Percentiles rank a stretch among this genome's conserved stretches.
Conservation (phyloP, 2,113 vertebrate species). For the Nycticebus coucang region DNA sequence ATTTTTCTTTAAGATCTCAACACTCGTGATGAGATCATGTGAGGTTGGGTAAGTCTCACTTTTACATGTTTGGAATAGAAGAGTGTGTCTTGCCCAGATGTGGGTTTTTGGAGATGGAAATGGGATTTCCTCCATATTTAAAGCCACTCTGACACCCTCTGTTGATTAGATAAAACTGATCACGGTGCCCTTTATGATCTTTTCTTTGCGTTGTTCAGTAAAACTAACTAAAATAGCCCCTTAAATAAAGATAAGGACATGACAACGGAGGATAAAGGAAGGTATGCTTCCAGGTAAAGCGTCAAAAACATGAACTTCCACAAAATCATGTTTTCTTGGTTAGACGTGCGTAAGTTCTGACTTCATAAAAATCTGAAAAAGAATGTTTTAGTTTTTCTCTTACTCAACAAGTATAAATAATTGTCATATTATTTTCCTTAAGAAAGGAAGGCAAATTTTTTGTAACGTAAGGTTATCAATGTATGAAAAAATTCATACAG, state of each 20-base stretch:
- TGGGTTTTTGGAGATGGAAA: constrained; percentile 23
- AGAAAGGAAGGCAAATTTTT: background rate
- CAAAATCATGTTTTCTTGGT: background rate
- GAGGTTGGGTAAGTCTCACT: background rate
- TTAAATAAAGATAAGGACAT: background rate
- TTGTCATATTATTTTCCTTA: background rate
- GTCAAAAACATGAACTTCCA: background rate
- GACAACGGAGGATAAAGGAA: background rate
- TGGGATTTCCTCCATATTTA: background rate
- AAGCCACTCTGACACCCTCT: background rate
- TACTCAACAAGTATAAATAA: background rate
- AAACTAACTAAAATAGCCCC: background rate
- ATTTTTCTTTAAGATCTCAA: background rate
- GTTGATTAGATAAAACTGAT: background rate
- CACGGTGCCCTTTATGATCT: background rate
- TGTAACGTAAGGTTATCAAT: background rate
- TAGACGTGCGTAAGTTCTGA: background rate
- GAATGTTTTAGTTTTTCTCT: background rate
- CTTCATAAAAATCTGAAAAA: background rate
- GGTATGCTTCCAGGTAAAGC: background rate
- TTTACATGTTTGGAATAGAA: background rate
- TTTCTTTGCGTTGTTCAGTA: background rate
- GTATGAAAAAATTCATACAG: background rate
- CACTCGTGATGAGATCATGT: background rate
- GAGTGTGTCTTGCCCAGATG: background rate